phyloP scores from a whole-genome alignment of 2,888 invertebrate genomes.

The Amphipyra berbera region DNA sequence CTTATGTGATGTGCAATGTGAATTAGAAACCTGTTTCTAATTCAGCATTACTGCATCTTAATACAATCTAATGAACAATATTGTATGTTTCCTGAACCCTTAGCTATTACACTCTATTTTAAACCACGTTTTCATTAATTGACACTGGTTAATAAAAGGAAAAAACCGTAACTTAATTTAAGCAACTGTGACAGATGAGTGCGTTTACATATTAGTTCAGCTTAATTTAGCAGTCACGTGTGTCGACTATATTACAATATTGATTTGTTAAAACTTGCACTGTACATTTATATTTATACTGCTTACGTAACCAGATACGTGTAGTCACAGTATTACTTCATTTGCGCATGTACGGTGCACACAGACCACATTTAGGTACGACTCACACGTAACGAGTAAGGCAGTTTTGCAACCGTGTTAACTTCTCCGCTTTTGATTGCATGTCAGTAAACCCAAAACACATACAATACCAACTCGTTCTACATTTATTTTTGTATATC shows the following conservation, averaged over 20 bases:
- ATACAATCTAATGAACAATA: neutral
- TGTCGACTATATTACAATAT: slow-evolving; percentile 36
- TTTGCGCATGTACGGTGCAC: slow-evolving; percentile 39
- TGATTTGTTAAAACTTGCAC: slow-evolving; percentile 46
- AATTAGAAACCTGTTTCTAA: slow-evolving; percentile 2
- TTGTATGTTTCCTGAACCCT: slow-evolving; percentile 4
- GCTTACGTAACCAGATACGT: slow-evolving; percentile 50
- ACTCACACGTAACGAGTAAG: slow-evolving; percentile 37
- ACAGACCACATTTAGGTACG: slow-evolving; percentile 30
- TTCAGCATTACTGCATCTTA: slow-evolving; percentile 7
- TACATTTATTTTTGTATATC: slow-evolving; percentile 56
- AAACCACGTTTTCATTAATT: slow-evolving; percentile 7
- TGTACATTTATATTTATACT: slow-evolving; percentile 42
- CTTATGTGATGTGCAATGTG: too few relatives aligned
- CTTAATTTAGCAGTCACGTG: slow-evolving; percentile 39
- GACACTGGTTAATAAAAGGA: slow-evolving; percentile 12
- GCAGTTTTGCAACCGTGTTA: slow-evolving; percentile 56
- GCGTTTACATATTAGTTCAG: slow-evolving; percentile 44
- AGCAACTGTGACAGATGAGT: slow-evolving; percentile 37
- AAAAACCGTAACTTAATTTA: slow-evolving; percentile 24
- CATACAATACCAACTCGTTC: slow-evolving; percentile 48
- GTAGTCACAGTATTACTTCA: slow-evolving; percentile 48
- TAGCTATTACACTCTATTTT: neutral
- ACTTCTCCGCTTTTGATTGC: slow-evolving; percentile 56
- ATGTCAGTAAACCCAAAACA: slow-evolving; percentile 59